phyloP scores from a whole-genome alignment of 2,888 invertebrate species.

The Volucella bombylans region DNA sequence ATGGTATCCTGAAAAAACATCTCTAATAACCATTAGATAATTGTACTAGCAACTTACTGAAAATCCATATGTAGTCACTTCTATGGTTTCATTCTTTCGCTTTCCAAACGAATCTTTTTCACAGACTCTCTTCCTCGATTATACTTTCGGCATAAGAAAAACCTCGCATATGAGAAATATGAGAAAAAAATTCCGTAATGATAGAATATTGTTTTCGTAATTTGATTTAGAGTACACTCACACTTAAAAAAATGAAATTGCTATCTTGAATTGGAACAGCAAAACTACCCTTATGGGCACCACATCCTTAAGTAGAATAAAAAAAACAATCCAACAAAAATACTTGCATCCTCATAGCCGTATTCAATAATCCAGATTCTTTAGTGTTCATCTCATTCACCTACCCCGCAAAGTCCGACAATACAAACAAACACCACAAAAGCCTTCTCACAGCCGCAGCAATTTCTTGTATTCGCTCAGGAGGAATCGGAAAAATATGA shows the following conservation, averaged over 20 bases:
- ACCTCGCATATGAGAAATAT: slow-evolving; percentile 1
- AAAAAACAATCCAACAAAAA: slow-evolving; percentile 66
- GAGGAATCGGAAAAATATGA: slow-evolving; percentile 72
- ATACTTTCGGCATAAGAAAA: too few species aligned
- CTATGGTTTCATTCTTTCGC: too few species aligned
- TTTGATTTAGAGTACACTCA: slow-evolving; percentile 64
- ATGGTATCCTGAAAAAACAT: too few species aligned
- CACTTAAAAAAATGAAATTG: slow-evolving; percentile 69
- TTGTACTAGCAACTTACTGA: too few species aligned
- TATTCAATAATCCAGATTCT: slow-evolving; percentile 61
- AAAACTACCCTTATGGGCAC: slow-evolving; percentile 57
- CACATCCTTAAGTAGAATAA: not conserved
- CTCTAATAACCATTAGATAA: too few species aligned
- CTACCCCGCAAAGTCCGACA: slow-evolving; percentile 10
- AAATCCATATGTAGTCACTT: too few species aligned
- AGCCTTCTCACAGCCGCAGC: slow-evolving; percentile 36
- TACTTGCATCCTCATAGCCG: slow-evolving; percentile 65
- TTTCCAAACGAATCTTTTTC: too few species aligned
- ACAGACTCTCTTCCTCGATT: too few species aligned
- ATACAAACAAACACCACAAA: slow-evolving; percentile 34
- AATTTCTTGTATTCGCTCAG: slow-evolving; percentile 51
- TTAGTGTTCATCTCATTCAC: slow-evolving; percentile 32
- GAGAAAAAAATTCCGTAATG: slow-evolving; percentile 32
- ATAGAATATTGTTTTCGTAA: slow-evolving; percentile 63
- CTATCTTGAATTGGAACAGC: slow-evolving; percentile 50